Percentiles rank a stretch among this genome's conserved stretches.
These are phyloP conservation scores for Unio delphinus DNA, from an alignment of 2,888 invertebrate genomes.

Conservation along the genomic window DNA sequence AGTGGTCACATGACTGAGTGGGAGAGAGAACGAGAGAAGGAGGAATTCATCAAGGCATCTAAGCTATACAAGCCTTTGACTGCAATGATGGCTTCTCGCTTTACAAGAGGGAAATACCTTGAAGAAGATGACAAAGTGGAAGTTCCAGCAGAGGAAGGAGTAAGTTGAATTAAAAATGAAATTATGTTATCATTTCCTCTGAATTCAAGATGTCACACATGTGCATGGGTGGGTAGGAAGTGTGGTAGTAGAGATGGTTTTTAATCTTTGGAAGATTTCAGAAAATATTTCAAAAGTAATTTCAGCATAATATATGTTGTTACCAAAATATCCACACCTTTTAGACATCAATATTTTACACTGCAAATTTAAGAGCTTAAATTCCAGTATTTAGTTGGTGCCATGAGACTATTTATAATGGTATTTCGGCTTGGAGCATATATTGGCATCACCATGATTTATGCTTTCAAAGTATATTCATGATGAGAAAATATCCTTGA, in stretches of 20 bases:
- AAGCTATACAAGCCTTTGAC: slow-evolving; percentile 80
- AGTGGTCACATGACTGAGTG: slow-evolving; percentile 79
- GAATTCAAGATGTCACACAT: not conserved
- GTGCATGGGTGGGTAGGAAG: not conserved
- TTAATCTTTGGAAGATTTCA: not conserved
- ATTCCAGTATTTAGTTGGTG: no score
- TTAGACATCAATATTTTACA: no score
- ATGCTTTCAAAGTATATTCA: no score
- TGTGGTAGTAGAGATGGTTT: not conserved
- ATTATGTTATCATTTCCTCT: not conserved
- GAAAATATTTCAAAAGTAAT: no score
- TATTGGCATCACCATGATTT: no score
- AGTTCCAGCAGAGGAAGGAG: slow-evolving; percentile 34
- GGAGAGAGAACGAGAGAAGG: slow-evolving; percentile 85
- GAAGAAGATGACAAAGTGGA: slow-evolving; percentile 47
- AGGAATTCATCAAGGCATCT: slow-evolving; percentile 85
- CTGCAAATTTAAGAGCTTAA: no score
- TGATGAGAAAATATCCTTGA: no score
- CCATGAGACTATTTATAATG: no score
- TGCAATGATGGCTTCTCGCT: slow-evolving; percentile 75
- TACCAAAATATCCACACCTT: no score
- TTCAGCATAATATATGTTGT: no score
- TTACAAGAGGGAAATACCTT: slow-evolving; percentile 76
- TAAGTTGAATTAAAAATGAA: slow-evolving; percentile 5
- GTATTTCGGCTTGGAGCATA: no score